Evolutionary conservation across 2,113 vertebrate species (phyloP).

Genomic region (Macroglossus sobrinus): DNA sequence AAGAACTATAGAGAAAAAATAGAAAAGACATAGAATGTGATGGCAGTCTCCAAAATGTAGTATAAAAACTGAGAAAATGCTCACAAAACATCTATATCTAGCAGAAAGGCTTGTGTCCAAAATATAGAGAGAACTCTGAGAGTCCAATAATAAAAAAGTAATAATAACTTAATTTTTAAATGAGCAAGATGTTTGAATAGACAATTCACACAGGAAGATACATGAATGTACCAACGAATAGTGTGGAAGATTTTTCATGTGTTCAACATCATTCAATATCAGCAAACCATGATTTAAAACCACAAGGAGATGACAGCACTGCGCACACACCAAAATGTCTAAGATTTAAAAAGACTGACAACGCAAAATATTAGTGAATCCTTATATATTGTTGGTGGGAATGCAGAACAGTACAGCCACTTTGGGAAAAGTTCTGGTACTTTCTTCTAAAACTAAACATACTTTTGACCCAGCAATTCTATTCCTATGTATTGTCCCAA

Average conservation of each 20-base stretch:
- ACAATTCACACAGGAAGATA: background rate
- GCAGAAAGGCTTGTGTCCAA: background rate
- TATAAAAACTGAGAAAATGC: background rate
- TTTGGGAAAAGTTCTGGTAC: background rate
- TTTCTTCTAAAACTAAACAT: background rate
- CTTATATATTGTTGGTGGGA: background rate
- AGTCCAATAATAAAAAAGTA: background rate
- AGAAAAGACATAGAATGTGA: background rate
- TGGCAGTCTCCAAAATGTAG: background rate
- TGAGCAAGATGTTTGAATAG: background rate
- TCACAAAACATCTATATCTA: background rate
- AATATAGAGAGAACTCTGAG: background rate
- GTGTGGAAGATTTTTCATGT: too few species aligned
- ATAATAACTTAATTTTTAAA: background rate
- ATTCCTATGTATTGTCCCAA: background rate
- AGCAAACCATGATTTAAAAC: background rate
- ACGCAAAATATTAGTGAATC: background rate
- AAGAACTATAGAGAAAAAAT: constrained; percentile 49
- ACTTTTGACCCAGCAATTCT: background rate
- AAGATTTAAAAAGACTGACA: background rate
- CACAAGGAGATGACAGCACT: background rate
- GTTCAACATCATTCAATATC: background rate
- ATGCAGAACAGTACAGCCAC: background rate
- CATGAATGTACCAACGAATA: background rate
- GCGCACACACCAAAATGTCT: background rate